These are phyloP conservation scores for Stigmatopora nigra DNA, from an alignment of 2,113 vertebrate genomes.

Conservation along the genomic window DNA sequence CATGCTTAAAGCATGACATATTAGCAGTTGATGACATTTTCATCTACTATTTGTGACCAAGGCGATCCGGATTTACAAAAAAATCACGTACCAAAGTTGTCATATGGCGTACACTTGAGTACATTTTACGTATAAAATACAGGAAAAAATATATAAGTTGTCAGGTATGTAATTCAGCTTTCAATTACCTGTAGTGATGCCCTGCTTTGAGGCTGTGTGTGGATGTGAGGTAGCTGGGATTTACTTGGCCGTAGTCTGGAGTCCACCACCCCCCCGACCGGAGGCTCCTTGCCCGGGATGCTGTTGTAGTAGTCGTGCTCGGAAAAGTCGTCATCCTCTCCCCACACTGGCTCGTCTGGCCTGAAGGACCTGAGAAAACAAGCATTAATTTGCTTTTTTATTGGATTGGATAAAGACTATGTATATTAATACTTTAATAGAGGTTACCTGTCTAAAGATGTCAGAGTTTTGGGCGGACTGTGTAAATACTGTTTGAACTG, in stretches of 20 bases:
- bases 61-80: too few species aligned
- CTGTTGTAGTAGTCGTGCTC: conserved; percentile 95
- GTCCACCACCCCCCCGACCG: conserved; percentile 83
- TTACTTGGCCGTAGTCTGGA: conserved; percentile 69
- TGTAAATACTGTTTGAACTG: conserved; percentile 96
- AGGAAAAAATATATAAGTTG: too few species aligned
- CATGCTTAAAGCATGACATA: too few species aligned
- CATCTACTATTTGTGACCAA: too few species aligned
- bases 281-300: conserved; percentile 92
- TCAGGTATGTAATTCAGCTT: neutral
- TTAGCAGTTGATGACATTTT: too few species aligned
- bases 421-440: neutral
- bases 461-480: conserved; percentile 81
- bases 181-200: conserved; percentile 64
- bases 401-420: neutral
- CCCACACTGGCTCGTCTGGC: conserved; percentile 78
- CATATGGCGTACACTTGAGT: too few species aligned
- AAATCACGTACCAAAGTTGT: too few species aligned
- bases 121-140: too few species aligned
- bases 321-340: conserved; percentile 70
- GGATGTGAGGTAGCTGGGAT: conserved; percentile 59
- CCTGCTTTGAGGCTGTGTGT: conserved; percentile 63
- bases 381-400: neutral
- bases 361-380: conserved; percentile 63
- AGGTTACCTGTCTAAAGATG: conserved; percentile 69